Evolutionary conservation across 2,797 vertebrate species (phyloP).

Genomic region (Macropus fuliginosus): DNA sequence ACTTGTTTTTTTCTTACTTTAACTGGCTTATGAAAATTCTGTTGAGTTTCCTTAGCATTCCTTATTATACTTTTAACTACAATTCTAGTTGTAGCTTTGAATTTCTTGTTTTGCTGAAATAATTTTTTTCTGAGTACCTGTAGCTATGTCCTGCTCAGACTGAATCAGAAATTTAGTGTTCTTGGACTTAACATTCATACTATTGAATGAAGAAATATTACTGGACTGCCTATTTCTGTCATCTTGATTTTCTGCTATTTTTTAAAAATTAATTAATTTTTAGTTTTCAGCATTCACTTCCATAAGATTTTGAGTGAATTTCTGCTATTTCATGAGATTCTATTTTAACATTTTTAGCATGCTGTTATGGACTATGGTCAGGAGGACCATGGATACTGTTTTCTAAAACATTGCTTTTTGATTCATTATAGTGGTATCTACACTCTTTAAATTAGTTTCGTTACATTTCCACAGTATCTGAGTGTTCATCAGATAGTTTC

Average conservation of each 20-base stretch:
- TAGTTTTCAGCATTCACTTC: no score
- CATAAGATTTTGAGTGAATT: constrained; percentile 7
- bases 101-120: constrained; percentile 73
- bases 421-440: constrained; percentile 72
- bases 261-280: no score
- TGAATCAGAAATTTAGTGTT: constrained; percentile 37
- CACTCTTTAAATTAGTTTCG: constrained; percentile 74
- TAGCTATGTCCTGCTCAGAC: constrained; percentile 78
- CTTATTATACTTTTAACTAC: constrained; percentile 85
- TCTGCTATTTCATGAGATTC: constrained; percentile 68
- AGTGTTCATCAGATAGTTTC: constrained; percentile 49
- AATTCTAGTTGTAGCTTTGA: constrained; percentile 83
- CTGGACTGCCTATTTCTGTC: constrained; percentile 69
- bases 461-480: constrained; percentile 70
- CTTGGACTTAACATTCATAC: constrained; percentile 69
- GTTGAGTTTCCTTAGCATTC: constrained; percentile 84
- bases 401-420: constrained; percentile 76
- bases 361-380: constrained; percentile 71
- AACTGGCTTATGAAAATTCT: constrained; percentile 81
- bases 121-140: constrained; percentile 73
- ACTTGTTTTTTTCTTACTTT: constrained; percentile 91
- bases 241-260: constrained; percentile 66
- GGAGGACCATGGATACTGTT: constrained; percentile 67
- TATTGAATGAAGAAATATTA: constrained; percentile 75
- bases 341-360: constrained; percentile 65